A percentile compares a stretch with the other conserved stretches of the same genome.
Evolutionary conservation across 2,113 vertebrate genomes (phyloP).

Genomic region (Hemiscyllium ocellatum): DNA sequence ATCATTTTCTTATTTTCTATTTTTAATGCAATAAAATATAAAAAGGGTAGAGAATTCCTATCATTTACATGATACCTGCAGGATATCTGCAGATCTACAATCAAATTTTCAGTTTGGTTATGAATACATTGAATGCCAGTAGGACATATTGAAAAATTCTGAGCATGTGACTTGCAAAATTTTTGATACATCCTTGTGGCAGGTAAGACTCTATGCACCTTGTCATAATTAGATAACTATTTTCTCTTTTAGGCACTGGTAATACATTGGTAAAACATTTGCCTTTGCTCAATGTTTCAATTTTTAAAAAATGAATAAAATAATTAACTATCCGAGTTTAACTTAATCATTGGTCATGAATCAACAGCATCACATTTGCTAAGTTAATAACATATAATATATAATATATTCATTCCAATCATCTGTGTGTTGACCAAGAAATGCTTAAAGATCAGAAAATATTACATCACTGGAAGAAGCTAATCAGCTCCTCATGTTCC

Average conservation of each 20-base stretch:
- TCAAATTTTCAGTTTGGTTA: background rate
- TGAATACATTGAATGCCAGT: background rate
- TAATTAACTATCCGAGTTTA: background rate
- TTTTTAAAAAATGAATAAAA: background rate
- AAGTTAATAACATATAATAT: background rate
- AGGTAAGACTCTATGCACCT: background rate
- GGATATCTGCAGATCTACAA: background rate
- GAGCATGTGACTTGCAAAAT: background rate
- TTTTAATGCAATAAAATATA: background rate
- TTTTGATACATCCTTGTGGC: background rate
- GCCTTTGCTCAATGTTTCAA: background rate
- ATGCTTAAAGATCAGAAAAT: background rate
- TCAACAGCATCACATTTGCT: background rate
- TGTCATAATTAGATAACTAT: background rate
- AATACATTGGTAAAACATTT: background rate
- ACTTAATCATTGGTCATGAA: background rate
- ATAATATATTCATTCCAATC: background rate
- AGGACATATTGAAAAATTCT: background rate
- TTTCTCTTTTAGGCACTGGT: background rate
- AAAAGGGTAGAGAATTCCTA: background rate
- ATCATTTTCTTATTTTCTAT: no score
- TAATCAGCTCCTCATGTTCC: background rate
- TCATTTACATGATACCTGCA: background rate
- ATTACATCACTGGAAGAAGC: background rate
- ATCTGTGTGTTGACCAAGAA: background rate